A percentile compares a stretch with the other conserved stretches of the same genome.
Evolutionary conservation across 2,113 vertebrate genomes (phyloP).

Genomic region (Apodemus sylvaticus): DNA sequence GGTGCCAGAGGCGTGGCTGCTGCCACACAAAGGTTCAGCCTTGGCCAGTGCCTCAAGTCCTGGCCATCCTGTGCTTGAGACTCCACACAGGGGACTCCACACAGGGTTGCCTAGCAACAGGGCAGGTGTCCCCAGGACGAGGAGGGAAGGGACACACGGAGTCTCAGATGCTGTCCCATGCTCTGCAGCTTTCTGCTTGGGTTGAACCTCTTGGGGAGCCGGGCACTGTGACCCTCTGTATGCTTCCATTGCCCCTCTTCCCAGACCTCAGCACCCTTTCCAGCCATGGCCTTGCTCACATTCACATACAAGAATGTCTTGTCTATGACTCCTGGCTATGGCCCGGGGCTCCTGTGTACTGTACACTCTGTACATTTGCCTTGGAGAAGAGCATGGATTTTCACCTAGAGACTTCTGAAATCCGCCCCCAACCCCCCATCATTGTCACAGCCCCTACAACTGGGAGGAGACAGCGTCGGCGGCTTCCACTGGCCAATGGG

Average conservation of each 20-base stretch:
- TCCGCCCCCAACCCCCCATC: no score
- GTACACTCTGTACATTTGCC: accelerated
- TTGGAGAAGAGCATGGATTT: not conserved
- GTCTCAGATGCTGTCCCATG: accelerated
- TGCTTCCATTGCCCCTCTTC: not conserved
- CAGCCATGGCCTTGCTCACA: not conserved
- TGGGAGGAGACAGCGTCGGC: accelerated
- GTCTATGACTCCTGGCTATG: no score
- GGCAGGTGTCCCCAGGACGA: not conserved
- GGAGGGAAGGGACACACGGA: not conserved
- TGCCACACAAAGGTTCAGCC: no score
- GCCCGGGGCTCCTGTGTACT: not conserved
- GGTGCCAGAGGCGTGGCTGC: not conserved
- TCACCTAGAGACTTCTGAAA: not conserved
- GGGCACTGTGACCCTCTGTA: not conserved
- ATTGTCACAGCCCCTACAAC: accelerated
- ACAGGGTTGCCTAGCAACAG: not conserved
- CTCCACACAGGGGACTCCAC: not conserved
- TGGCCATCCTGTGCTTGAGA: not conserved
- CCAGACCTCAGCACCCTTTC: not conserved
- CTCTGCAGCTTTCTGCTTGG: not conserved
- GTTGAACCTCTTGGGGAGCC: not conserved
- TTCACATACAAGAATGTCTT: not conserved
- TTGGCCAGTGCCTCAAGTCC: no score
- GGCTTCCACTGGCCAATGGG: not conserved